Evolutionary conservation across 2,888 invertebrate species (phyloP).

Genomic region (Drosophila kanekoi): DNA sequence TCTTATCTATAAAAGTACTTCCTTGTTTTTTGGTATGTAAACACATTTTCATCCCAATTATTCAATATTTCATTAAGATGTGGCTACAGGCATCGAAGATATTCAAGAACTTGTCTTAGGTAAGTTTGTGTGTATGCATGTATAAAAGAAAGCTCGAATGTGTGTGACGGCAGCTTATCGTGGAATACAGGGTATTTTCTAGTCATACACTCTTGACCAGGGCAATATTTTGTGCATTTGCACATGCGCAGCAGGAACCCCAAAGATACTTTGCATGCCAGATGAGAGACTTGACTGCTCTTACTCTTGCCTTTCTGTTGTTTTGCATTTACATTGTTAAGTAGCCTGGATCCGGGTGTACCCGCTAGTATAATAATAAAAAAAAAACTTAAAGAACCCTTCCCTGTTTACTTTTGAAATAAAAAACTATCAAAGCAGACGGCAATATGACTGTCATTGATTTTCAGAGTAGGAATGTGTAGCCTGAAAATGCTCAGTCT

Average conservation of each 20-base stretch:
- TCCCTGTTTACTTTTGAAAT: not conserved
- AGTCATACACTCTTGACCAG: not conserved
- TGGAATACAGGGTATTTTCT: not conserved
- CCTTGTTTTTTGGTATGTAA: too few species aligned
- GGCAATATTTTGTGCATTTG: constrained; percentile 33
- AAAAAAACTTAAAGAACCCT: not conserved
- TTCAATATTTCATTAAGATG: too few species aligned
- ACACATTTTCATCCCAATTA: too few species aligned
- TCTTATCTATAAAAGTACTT: too few species aligned
- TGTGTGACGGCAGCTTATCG: not conserved
- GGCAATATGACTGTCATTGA: not conserved
- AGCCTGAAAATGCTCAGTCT: constrained; percentile 1
- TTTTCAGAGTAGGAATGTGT: too few species aligned
- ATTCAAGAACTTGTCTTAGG: too few species aligned
- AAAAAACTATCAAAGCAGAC: not conserved
- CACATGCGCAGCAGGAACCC: constrained; percentile 54
- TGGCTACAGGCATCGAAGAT: too few species aligned
- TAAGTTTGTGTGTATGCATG: too few species aligned
- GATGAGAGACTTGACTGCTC: constrained; percentile 23
- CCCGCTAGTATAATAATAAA: not conserved
- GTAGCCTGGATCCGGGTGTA: constrained; percentile 16
- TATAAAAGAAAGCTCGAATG: not conserved
- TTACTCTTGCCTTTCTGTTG: constrained; percentile 7
- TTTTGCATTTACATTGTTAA: constrained; percentile 67
- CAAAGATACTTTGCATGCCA: constrained; percentile 46